Evolutionary conservation across 2,888 invertebrate genomes (phyloP), one percentile per base, ranked within the genome.

Genomic region (Siphonodentalium dalli): DNA sequence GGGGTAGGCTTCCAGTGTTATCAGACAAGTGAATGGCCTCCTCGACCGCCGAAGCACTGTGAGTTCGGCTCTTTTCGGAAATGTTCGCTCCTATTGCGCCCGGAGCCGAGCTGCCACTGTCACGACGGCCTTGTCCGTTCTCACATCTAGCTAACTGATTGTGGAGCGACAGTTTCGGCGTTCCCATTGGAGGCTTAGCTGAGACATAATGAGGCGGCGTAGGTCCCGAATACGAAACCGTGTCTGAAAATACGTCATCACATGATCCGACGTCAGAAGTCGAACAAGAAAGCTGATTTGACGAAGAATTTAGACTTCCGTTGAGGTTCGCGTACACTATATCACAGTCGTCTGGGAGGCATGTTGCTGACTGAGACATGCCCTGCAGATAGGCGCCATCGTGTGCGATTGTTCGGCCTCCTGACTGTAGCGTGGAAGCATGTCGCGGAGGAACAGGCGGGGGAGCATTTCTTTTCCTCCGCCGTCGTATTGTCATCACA

Each of bases 11-110:
- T n/a, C n/a, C n/a, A n/a, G n/a, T n/a, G 20, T 55, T 39, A 21
- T 47, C 9, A 0, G 52, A 35, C 59, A 54, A 64, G 9, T 39
- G 43, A 6, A 65, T 41, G 7, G 64, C 53, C 29, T 72, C 71
- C 35, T 72, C 72, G 9, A 69, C 62, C 11, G 68, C 69, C 3
- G 71, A 72, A 1, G 69, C 65, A 62, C 69, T 71, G 28, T 69
- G 65, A 21, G 68, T 69, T 23, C 69, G 54, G 23, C 56, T 54
- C 31, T 65, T 65, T 28, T 65, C 62, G 3, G 38, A 41, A 15
- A 43, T 35, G 34, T 48, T 26, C 6, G 11, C 26, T 48, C 27
- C 39, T 33, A 13, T 37, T 46, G 24, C 38, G 48, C 38, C 23
- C 55, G 27, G 21, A 44, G 31, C 40, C 53, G 35, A 45, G 20